Base-by-base conservation (phyloP, 2,888 invertebrate species). In the Plagodis pulveraria region DNA sequence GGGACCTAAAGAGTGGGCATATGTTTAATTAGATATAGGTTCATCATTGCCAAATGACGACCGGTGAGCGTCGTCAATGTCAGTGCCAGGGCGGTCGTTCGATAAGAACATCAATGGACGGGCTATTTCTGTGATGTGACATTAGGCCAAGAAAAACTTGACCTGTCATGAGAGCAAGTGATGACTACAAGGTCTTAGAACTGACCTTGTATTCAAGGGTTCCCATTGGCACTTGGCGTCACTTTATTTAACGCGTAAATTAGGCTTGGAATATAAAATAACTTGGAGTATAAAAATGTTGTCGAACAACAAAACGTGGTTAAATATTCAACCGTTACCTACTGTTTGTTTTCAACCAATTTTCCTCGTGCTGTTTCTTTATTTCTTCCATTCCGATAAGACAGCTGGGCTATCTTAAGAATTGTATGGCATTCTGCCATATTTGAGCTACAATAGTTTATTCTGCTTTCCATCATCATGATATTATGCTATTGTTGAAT, bases 31-130 rank as follows among this genome's bases (percentile, higher is more conserved):
- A 58, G 64, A 62, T 59, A 60, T 54, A 54, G 42, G 51, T 55
- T 52, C 58, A 70, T 66, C 78, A 79, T 74, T 87, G 89, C 86
- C 88, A 89, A 89, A 80, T 78, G 78, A 77, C 78, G 71, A 47
- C 50, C 66, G 46, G 22, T 59, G 70, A 66, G 69, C 71, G 69
- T 68, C 72, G 70, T 83, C 90, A 91, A 87, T 92, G 91, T 91
- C 91, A 92, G 81, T 91, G 91, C 81, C 91, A 87, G 78, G 81
- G 77, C 83, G 73, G 76, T 69, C 73, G 73, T 69, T 78, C 81
- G 81, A 85, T 83, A 81, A 79, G 77, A 74, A 79, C 83, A 88
- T 90, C 89, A 89, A 89, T 87, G 87, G 76, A 67, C 71, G 69
- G 68, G 73, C 77, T 89, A 89, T 90, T 90, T 89, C 77, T 64